Evolutionary conservation across 2,888 invertebrate species (phyloP).

Genomic region (Macrosoma leucophasiata): DNA sequence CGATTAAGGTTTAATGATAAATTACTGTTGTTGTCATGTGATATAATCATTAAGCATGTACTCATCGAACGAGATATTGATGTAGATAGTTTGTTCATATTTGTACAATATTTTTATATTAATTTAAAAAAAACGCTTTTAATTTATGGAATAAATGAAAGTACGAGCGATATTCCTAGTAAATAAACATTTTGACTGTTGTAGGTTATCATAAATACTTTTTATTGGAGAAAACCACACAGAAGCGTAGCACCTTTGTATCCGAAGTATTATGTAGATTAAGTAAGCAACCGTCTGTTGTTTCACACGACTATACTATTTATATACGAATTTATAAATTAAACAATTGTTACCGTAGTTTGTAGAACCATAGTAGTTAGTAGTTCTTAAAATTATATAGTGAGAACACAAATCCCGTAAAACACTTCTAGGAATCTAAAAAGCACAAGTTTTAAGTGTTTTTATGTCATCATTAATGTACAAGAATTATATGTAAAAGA

Average conservation of each 20-base stretch:
- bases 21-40: slow-evolving; percentile 11
- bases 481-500: too few relatives aligned
- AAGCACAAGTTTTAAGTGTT: too few relatives aligned
- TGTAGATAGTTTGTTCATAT: slow-evolving; percentile 52
- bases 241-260: slow-evolving; percentile 38
- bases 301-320: slow-evolving; percentile 53
- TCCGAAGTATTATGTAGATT: slow-evolving; percentile 55
- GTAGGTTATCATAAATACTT: slow-evolving; percentile 14
- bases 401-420: too few relatives aligned
- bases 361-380: too few relatives aligned
- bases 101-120: slow-evolving; percentile 55
- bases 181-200: slow-evolving; percentile 43
- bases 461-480: slow-evolving; percentile 6
- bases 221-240: slow-evolving; percentile 32
- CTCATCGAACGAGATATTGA: slow-evolving; percentile 29
- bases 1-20: too few relatives aligned
- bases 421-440: too few relatives aligned
- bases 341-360: slow-evolving; percentile 62
- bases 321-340: slow-evolving; percentile 67
- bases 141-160: slow-evolving; percentile 41
- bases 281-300: slow-evolving; percentile 45
- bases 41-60: slow-evolving; percentile 10
- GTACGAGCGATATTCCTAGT: slow-evolving; percentile 32
- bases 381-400: too few relatives aligned
- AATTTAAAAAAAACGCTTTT: slow-evolving; percentile 37